phyloP scores from a whole-genome alignment of 1,140 invertebrate species.

The Globodera rostochiensis region DNA sequence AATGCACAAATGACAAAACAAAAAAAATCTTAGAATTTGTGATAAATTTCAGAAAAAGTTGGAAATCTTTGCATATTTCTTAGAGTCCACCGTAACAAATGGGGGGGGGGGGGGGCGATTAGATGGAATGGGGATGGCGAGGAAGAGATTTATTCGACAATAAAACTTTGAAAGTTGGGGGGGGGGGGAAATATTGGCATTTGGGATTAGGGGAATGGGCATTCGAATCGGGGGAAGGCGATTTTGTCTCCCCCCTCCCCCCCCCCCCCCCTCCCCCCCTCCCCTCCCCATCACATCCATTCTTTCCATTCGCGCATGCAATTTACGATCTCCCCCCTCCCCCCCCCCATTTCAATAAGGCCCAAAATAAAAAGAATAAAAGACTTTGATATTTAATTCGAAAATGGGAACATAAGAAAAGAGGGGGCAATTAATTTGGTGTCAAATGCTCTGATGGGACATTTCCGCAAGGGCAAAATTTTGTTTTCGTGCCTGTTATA shows the following conservation, averaged over 20 bases:
- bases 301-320: neutral
- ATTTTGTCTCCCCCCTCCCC: neutral
- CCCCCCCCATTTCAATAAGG: neutral
- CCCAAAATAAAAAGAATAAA: neutral
- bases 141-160: constrained; percentile 2
- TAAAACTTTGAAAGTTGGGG: neutral
- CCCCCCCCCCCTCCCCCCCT: no score
- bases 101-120: neutral
- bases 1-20: no score
- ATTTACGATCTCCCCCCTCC: neutral
- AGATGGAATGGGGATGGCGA: neutral
- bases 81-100: neutral
- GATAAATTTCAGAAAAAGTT: no score
- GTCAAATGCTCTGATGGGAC: neutral
- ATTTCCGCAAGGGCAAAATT: neutral
- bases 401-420: neutral
- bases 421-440: neutral
- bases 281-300: neutral
- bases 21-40: no score
- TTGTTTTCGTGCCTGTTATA: constrained; percentile 1
- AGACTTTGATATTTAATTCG: neutral
- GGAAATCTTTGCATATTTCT: neutral
- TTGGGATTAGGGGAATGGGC: neutral
- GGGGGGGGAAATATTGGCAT: neutral
- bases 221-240: neutral